These are phyloP conservation scores for Oxyscelio sp. DNA, from an alignment of 2,888 invertebrate species.

Conservation along the genomic window DNA sequence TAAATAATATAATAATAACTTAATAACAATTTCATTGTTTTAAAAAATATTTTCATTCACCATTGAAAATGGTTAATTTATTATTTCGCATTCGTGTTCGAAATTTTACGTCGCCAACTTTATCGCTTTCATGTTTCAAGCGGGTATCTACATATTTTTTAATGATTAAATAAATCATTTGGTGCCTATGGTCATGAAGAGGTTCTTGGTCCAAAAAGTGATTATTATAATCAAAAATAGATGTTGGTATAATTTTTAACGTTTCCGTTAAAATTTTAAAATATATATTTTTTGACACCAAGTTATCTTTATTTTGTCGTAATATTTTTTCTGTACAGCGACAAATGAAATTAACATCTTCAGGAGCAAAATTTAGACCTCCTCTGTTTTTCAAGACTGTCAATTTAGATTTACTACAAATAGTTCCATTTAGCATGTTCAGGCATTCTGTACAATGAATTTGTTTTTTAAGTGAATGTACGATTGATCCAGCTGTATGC, in stretches of 20 bases:
- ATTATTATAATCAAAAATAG: neutral
- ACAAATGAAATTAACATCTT: slow-evolving; percentile 17
- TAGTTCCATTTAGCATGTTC: slow-evolving; percentile 13
- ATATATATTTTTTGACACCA: slow-evolving; percentile 4
- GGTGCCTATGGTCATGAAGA: neutral
- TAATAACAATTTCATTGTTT: no score
- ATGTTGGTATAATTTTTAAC: neutral
- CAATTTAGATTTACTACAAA: slow-evolving; percentile 28
- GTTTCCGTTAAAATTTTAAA: slow-evolving; percentile 9
- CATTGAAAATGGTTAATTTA: neutral
- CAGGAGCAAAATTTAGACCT: slow-evolving; percentile 19
- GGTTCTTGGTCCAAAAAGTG: slow-evolving; percentile 17
- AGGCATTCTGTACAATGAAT: slow-evolving; percentile 43
- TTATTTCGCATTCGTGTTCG: neutral
- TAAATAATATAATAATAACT: no score
- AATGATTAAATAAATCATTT: slow-evolving; percentile 7
- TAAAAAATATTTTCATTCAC: neutral
- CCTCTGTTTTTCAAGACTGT: slow-evolving; percentile 34
- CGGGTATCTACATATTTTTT: neutral
- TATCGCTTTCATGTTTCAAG: slow-evolving; percentile 22
- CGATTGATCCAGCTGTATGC: slow-evolving; percentile 38
- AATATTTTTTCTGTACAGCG: slow-evolving; percentile 3
- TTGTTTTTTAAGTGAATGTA: slow-evolving; percentile 29
- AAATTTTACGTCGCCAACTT: slow-evolving; percentile 5
- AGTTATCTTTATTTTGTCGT: neutral